These are phyloP conservation scores for Limenitis camilla DNA, from an alignment of 2,888 invertebrate species.

Conservation along the genomic window DNA sequence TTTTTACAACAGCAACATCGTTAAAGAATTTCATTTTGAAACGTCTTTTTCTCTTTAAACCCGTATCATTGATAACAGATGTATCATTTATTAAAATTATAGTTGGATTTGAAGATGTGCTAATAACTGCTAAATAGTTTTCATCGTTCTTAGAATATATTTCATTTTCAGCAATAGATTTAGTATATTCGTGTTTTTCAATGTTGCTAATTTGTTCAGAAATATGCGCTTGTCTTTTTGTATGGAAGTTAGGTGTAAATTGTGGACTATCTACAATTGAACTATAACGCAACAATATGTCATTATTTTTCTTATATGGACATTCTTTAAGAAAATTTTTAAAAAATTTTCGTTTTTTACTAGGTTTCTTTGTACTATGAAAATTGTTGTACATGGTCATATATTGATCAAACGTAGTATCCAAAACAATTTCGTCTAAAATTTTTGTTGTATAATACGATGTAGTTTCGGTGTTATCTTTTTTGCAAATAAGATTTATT, in stretches of 20 bases:
- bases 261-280: not conserved
- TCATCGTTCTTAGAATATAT: too few relatives aligned
- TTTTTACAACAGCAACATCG: too few relatives aligned
- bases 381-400: conserved; percentile 16
- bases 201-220: not conserved
- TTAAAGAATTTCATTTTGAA: too few relatives aligned
- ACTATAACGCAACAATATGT: conserved; percentile 2
- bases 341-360: conserved; percentile 26
- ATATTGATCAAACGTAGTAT: conserved; percentile 16
- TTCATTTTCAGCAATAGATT: too few relatives aligned
- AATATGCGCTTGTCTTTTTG: not conserved
- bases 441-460: conserved; percentile 2
- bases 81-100: too few relatives aligned
- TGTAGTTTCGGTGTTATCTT: conserved; percentile 21
- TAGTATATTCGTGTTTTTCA: too few relatives aligned
- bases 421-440: conserved; percentile 1
- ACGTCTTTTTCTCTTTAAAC: too few relatives aligned
- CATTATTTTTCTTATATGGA: conserved; percentile 23
- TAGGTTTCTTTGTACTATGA: too few relatives aligned
- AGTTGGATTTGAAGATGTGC: too few relatives aligned
- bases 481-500: conserved; percentile 51
- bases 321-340: conserved; percentile 29
- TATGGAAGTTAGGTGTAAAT: not conserved
- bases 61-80: too few relatives aligned
- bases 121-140: too few relatives aligned